phyloP scores from a whole-genome alignment of 1,140 invertebrate genomes.

The Parasteatoda tepidariorum region DNA sequence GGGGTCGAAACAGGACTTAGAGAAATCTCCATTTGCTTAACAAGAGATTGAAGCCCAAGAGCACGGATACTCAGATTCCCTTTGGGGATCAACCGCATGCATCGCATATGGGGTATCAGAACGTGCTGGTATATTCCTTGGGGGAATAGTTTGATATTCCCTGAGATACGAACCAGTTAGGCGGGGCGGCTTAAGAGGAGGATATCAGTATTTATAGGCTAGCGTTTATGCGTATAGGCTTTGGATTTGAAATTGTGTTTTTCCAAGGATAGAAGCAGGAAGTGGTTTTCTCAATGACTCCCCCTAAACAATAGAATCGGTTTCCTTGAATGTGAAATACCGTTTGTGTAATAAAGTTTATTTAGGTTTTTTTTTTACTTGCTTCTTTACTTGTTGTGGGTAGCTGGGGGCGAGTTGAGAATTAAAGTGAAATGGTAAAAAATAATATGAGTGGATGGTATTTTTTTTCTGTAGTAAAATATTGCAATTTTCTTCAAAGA shows the following conservation, averaged over 20 bases:
- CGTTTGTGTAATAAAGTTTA: too few relatives aligned
- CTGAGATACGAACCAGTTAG: constrained; percentile 22
- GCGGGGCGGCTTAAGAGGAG: constrained; percentile 7
- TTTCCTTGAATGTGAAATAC: too few relatives aligned
- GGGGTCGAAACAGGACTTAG: constrained; percentile 58
- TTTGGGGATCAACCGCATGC: constrained; percentile 26
- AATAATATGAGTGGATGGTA: too few relatives aligned
- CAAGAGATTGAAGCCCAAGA: constrained; percentile 51
- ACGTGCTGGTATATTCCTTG: constrained; percentile 27
- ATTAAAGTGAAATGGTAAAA: too few relatives aligned
- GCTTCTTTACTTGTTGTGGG: too few relatives aligned
- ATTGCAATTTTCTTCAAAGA: too few relatives aligned
- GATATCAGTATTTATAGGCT: neutral
- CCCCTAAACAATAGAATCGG: too few relatives aligned
- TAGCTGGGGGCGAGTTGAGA: too few relatives aligned
- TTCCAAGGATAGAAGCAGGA: too few relatives aligned
- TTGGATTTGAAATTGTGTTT: neutral
- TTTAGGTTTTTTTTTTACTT: too few relatives aligned
- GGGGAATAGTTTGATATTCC: neutral
- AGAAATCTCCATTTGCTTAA: constrained; percentile 59
- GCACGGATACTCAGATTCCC: constrained; percentile 25
- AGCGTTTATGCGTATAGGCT: neutral
- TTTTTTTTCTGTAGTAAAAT: too few relatives aligned
- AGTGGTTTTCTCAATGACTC: too few relatives aligned
- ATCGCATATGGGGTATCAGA: constrained; percentile 25